These are phyloP conservation scores for Cyprinodon brontotheroides DNA, from an alignment of 2,113 vertebrate genomes.

Conservation along the genomic window DNA sequence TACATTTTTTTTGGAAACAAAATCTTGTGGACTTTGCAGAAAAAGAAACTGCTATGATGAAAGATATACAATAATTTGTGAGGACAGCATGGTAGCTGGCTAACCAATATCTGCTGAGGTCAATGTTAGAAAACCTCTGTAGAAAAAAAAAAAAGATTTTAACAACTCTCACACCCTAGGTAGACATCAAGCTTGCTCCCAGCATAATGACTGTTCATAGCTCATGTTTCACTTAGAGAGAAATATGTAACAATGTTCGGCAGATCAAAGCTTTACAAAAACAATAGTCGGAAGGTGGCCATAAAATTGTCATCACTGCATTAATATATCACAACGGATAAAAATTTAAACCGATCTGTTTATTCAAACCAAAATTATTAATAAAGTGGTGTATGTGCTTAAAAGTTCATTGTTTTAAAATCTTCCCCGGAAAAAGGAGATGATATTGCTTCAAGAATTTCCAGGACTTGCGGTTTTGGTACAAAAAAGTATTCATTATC, in stretches of 20 bases:
- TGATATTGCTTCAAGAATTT: background rate
- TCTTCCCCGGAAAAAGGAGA: background rate
- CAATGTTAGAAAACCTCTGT: background rate
- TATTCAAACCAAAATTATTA: background rate
- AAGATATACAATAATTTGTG: background rate
- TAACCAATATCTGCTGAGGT: background rate
- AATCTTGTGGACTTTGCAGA: background rate
- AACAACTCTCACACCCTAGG: background rate
- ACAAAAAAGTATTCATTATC: background rate
- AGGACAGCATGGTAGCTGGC: background rate
- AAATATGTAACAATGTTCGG: no score
- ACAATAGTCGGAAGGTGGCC: no score
- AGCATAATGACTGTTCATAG: no score
- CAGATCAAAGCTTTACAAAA: no score
- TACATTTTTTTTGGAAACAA: background rate
- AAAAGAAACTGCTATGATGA: no score
- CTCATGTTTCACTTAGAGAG: no score
- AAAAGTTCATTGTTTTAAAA: background rate
- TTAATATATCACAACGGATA: no score
- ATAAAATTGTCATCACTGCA: no score
- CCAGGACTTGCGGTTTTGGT: background rate
- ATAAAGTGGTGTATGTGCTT: background rate
- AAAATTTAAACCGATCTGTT: no score
- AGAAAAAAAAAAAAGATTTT: background rate
- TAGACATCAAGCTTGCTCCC: no score